Evolutionary conservation across 2,888 invertebrate species (phyloP), one percentile per base, ranked within the genome.

Genomic region (Ecliptopera silaceata): DNA sequence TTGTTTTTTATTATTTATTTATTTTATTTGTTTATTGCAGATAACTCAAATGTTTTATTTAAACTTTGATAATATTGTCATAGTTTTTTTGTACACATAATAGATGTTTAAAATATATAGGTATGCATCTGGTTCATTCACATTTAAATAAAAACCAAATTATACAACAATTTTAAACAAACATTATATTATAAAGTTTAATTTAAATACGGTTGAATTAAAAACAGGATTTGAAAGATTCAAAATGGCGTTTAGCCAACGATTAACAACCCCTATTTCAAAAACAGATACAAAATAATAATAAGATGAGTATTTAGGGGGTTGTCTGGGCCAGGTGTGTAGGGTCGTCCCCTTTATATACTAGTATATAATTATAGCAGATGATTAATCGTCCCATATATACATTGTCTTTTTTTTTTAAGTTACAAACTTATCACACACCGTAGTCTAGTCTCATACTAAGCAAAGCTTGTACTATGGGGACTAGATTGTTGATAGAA

Each of bases 241-340:
- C 86, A 90, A 91, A 84, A 89, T 88, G 86, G 88, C 90, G 88
- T 82, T 86, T 59, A 84, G 81, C 76, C 76, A 74, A 86, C 88
- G 87, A 89, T 89, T 89, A 88, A 83, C 79, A 81, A 86, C 88
- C 89, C 90, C 86, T 75, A 80, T 87, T 88, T 89, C 88, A 89
- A 80, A 88, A 89, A 89, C 88, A 91, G 90, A 91, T 88, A 91
- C 89, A 88, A 88, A 86, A 84, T 89, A 89, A 90, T 90, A 89
- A 90, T 89, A 88, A 80, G 81, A 79, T 76, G 82, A 79, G 80
- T 71, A 75, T 70, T 69, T 71, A 72, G 77, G 86, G 79, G 81
- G 86, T 74, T 76, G 79, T 72, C 71, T 61, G 69, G 73, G 73
- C 88, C 90, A 88, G 90, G 90, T 89, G 88, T 78, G 79, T 48